A percentile compares a stretch with the other conserved stretches of the same genome.
phyloP scores from a whole-genome alignment of 1,140 invertebrate species.

The Chrysomallon squamiferum region DNA sequence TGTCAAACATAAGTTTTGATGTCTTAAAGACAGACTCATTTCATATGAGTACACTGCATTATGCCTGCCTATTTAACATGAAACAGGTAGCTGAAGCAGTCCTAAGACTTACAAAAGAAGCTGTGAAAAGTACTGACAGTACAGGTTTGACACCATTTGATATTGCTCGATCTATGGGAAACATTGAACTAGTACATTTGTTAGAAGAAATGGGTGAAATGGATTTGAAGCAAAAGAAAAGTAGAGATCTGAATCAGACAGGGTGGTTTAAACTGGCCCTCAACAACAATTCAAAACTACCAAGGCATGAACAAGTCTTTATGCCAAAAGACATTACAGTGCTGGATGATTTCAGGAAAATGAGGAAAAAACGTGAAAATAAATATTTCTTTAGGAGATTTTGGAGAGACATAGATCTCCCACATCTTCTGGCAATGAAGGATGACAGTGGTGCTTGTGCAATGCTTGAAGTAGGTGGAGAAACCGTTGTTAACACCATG shows the following conservation, averaged over 20 bases:
- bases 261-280: too few species aligned
- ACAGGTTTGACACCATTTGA: not conserved
- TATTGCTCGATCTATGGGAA: not conserved
- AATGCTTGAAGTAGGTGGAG: not conserved
- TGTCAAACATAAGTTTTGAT: not conserved
- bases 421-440: not conserved
- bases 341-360: too few species aligned
- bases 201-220: too few species aligned
- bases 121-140: not conserved
- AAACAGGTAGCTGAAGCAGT: not conserved
- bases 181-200: not conserved
- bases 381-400: too few species aligned
- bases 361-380: too few species aligned
- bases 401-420: not conserved
- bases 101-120: not conserved
- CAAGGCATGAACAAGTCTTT: too few species aligned
- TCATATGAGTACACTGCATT: not conserved
- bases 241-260: not conserved
- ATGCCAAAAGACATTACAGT: too few species aligned
- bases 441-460: not conserved
- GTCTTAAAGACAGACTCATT: not conserved
- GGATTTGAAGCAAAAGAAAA: too few species aligned
- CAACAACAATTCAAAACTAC: not conserved
- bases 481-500: not conserved
- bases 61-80: not conserved